phyloP scores from a whole-genome alignment of 2,888 invertebrate species.

The Meghimatium bilineatum region DNA sequence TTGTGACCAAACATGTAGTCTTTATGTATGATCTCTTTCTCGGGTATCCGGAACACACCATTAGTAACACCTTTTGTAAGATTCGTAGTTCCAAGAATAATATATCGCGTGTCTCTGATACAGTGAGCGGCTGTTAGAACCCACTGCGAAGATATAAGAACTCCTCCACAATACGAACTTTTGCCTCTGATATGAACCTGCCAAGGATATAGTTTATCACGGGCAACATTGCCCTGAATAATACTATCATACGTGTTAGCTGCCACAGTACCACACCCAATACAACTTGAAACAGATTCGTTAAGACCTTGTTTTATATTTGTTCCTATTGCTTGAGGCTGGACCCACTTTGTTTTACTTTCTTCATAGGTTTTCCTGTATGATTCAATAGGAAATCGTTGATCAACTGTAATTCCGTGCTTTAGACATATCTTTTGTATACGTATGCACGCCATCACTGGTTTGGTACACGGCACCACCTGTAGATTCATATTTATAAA shows the following conservation, averaged over 20 bases:
- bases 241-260: background rate
- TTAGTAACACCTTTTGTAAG: background rate
- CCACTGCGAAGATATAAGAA: constrained; percentile 4
- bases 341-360: background rate
- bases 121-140: constrained; percentile 32
- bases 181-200: constrained; percentile 1
- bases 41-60: background rate
- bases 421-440: background rate
- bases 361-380: background rate
- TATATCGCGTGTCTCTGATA: background rate
- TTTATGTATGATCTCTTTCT: background rate
- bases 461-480: background rate
- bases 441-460: background rate
- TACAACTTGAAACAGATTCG: background rate
- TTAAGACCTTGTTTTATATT: background rate
- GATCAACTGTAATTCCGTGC: background rate
- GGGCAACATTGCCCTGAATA: background rate
- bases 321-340: background rate
- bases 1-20: background rate
- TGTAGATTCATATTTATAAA: too few species aligned
- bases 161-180: background rate
- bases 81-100: constrained; percentile 1
- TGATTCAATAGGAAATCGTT: background rate
- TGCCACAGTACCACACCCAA: background rate
- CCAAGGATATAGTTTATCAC: constrained; percentile 21